Conservation (phyloP, 1,140 invertebrate genomes). For the Caenorhabditis elegans region WBcel235 BX284604.4:7532501-7533000, state of each 20-base stretch:
- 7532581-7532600: background rate
- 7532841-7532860: conserved; percentile 3
- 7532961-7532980: background rate
- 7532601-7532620: background rate
- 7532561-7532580: background rate
- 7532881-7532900: background rate
- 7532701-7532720: conserved; percentile 23
- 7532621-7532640: background rate
- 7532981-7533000: conserved; percentile 19
- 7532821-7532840: background rate
- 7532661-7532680: background rate
- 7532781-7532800: background rate
- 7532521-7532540: background rate
- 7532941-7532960: background rate
- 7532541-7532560: background rate
- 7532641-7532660: conserved; percentile 11
- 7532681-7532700: background rate
- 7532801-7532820: background rate
- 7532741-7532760: conserved; percentile 28
- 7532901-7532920: background rate
- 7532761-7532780: background rate
- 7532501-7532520: background rate
- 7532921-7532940: background rate
- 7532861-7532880: background rate
- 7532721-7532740: conserved; percentile 6